These are phyloP conservation scores for Apamea crenata DNA, from an alignment of 2,888 invertebrate genomes.

Conservation along the genomic window DNA sequence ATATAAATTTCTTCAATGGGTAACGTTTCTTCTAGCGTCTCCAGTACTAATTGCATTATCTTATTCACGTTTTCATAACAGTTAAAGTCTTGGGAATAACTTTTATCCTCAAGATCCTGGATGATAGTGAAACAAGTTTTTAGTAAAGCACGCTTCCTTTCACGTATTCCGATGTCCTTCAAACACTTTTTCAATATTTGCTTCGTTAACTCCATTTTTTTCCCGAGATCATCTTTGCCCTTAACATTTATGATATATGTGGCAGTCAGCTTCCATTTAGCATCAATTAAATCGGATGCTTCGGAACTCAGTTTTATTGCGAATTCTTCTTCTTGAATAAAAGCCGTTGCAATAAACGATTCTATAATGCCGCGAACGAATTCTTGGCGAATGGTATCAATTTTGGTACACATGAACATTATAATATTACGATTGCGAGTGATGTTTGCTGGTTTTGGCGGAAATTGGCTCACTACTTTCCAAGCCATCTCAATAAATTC, in stretches of 20 bases:
- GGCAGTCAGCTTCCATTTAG: conserved; percentile 71
- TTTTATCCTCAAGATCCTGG: conserved; percentile 42
- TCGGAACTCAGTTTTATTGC: conserved; percentile 31
- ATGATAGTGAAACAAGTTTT: conserved; percentile 62
- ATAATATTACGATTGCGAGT: conserved; percentile 65
- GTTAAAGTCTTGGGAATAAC: conserved; percentile 25
- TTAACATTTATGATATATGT: conserved; percentile 61
- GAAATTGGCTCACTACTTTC: conserved; percentile 70
- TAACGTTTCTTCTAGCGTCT: conserved; percentile 54
- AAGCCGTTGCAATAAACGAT: conserved; percentile 67
- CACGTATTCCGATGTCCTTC: not conserved
- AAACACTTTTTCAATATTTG: conserved; percentile 63
- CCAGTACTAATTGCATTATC: conserved; percentile 66
- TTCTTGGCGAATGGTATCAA: conserved; percentile 68
- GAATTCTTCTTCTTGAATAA: conserved; percentile 52
- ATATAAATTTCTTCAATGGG: conserved; percentile 67
- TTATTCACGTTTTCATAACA: conserved; percentile 47
- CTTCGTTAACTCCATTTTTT: conserved; percentile 58
- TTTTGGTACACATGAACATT: conserved; percentile 59
- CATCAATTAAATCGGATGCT: conserved; percentile 52
- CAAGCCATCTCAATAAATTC: conserved; percentile 72
- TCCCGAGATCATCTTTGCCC: conserved; percentile 51
- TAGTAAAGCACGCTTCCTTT: conserved; percentile 54
- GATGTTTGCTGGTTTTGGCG: conserved; percentile 68
- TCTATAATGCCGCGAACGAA: conserved; percentile 69